Evolutionary conservation across 1,140 invertebrate species (phyloP).

Genomic region (Helicorthomorpha holstii): DNA sequence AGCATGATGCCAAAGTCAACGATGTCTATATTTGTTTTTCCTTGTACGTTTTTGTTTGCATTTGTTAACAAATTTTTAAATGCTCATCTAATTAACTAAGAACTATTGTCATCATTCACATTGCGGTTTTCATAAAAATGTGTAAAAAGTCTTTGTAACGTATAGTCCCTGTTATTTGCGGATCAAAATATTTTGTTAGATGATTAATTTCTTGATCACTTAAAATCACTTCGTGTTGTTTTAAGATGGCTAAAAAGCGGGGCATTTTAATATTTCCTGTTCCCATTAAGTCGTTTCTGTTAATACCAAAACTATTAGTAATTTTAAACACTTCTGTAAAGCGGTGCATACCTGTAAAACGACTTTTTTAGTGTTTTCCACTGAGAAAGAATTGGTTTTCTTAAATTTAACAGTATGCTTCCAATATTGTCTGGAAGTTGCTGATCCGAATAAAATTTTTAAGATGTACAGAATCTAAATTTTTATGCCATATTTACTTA

Average conservation of each 20-base stretch:
- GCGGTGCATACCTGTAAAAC: neutral
- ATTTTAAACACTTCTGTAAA: neutral
- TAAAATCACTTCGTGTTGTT: neutral
- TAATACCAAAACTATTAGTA: neutral
- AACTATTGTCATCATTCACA: neutral
- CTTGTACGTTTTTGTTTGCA: neutral
- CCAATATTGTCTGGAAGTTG: neutral
- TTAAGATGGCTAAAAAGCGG: neutral
- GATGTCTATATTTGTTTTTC: too few relatives aligned
- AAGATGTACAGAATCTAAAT: too few relatives aligned
- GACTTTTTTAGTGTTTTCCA: neutral
- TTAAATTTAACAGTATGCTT: neutral
- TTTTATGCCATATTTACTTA: too few relatives aligned
- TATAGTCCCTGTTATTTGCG: conserved; percentile 1
- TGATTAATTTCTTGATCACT: neutral
- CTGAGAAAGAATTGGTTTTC: neutral
- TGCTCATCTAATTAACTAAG: neutral
- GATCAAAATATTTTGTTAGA: conserved; percentile 6
- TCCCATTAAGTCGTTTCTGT: neutral
- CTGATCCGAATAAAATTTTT: too few relatives aligned
- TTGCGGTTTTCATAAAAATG: neutral
- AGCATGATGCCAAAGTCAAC: too few relatives aligned
- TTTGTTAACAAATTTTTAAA: neutral
- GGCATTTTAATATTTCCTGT: neutral
- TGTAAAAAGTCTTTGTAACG: conserved; percentile 3